Conservation (phyloP, 2,888 invertebrate genomes). For the Cheilosia vulpina region DNA sequence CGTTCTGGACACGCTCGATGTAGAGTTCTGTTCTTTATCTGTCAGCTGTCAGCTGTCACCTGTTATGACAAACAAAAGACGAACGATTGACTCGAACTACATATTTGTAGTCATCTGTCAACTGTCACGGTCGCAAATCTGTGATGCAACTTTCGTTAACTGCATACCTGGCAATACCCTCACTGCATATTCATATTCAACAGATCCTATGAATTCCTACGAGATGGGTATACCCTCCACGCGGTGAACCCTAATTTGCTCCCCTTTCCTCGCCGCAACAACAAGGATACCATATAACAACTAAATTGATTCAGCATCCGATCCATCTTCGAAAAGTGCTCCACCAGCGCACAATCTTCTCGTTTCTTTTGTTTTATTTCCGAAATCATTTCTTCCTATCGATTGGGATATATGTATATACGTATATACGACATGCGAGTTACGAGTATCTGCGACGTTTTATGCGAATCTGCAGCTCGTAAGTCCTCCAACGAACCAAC, state of each 20-base stretch:
- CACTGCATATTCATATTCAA: slow-evolving; percentile 11
- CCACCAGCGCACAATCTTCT: slow-evolving; percentile 6
- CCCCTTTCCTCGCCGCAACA: neutral
- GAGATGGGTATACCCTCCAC: slow-evolving; percentile 23
- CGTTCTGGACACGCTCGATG: no score
- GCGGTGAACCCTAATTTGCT: slow-evolving; percentile 12
- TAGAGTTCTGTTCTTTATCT: no score
- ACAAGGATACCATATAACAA: slow-evolving; percentile 46
- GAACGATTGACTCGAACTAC: neutral
- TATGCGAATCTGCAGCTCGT: slow-evolving; percentile 45
- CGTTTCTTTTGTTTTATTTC: slow-evolving; percentile 37
- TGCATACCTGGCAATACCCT: slow-evolving; percentile 24
- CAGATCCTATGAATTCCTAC: slow-evolving; percentile 2
- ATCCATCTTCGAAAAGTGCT: slow-evolving; percentile 58
- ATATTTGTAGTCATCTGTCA: neutral
- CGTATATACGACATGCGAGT: neutral
- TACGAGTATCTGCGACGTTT: slow-evolving; percentile 32
- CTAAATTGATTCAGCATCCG: slow-evolving; percentile 59
- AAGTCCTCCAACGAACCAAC: slow-evolving; percentile 44
- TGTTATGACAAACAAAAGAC: no score
- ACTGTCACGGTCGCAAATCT: neutral
- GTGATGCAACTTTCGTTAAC: neutral
- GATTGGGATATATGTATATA: neutral
- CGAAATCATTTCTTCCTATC: slow-evolving; percentile 33
- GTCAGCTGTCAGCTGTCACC: no score